These are phyloP conservation scores for Dilophus febrilis DNA, from an alignment of 2,888 invertebrate genomes.

Conservation along the genomic window DNA sequence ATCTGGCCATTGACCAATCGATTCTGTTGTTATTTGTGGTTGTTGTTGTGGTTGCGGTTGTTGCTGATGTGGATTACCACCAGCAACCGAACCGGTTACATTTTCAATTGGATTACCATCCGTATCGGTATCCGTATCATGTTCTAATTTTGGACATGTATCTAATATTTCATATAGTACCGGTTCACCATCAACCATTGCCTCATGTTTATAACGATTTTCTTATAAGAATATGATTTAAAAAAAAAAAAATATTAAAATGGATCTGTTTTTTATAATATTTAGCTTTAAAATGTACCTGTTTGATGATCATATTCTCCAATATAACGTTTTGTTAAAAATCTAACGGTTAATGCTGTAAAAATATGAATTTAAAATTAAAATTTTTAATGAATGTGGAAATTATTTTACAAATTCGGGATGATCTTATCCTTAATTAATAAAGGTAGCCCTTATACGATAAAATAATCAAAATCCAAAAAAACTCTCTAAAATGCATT, in stretches of 20 bases:
- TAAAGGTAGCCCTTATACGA: too few relatives aligned
- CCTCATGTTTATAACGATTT: conserved; percentile 79
- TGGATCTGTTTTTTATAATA: background rate
- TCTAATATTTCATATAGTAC: conserved; percentile 82
- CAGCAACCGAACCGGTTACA: too few relatives aligned
- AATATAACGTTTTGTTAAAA: conserved; percentile 82
- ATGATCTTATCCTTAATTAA: too few relatives aligned
- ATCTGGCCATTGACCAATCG: conserved; percentile 60
- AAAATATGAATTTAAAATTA: conserved; percentile 14
- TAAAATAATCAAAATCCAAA: too few relatives aligned
- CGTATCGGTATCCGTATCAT: too few relatives aligned
- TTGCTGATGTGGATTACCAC: too few relatives aligned
- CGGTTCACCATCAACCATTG: conserved; percentile 74
- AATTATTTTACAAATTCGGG: too few relatives aligned
- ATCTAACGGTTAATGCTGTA: conserved; percentile 71
- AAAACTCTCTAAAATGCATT: too few relatives aligned
- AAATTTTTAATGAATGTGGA: background rate
- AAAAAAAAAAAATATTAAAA: conserved; percentile 2
- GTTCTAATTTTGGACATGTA: conserved; percentile 46
- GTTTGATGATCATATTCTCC: conserved; percentile 90
- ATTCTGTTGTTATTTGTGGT: too few relatives aligned
- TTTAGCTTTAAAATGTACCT: conserved; percentile 36
- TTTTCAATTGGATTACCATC: too few relatives aligned
- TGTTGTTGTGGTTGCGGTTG: too few relatives aligned
- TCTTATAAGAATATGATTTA: conserved; percentile 32